phyloP scores from a whole-genome alignment of 2,888 invertebrate genomes.

The Dioctria rufipes region DNA sequence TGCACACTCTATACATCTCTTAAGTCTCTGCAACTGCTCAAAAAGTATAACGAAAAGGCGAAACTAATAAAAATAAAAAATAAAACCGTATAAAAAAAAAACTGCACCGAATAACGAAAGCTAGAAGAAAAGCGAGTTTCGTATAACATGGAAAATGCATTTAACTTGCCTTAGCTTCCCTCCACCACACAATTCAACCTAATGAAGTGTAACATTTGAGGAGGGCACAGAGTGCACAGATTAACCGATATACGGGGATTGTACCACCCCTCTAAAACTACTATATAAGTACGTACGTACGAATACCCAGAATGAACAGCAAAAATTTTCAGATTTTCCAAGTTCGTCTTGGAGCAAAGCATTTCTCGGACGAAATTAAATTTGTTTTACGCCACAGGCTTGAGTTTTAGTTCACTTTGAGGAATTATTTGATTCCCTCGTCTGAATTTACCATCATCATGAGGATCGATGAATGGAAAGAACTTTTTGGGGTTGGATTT shows the following conservation, averaged over 20 bases:
- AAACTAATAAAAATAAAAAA: conserved; percentile 19
- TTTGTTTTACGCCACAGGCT: conserved; percentile 23
- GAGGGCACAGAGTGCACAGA: conserved; percentile 39
- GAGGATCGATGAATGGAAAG: no score
- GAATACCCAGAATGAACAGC: background rate
- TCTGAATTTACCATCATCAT: background rate
- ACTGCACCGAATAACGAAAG: conserved; percentile 10
- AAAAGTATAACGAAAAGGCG: conserved; percentile 14
- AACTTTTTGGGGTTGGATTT: no score
- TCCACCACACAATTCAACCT: conserved; percentile 34
- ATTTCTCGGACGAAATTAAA: conserved; percentile 36
- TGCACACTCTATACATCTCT: background rate
- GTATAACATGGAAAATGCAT: conserved; percentile 51
- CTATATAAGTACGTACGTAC: no score
- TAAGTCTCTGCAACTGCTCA: background rate
- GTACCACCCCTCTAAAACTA: no score
- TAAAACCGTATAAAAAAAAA: background rate
- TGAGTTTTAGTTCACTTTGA: conserved; percentile 31
- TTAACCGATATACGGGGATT: conserved; percentile 32
- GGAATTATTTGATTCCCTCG: conserved; percentile 17
- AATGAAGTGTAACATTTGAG: conserved; percentile 47
- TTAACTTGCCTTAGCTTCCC: conserved; percentile 39
- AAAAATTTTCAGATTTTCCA: background rate
- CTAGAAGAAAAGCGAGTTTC: background rate
- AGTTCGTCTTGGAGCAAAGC: conserved; percentile 1